A percentile compares a stretch with the other conserved stretches of the same genome.
These are phyloP conservation scores for Hedya salicella DNA, from an alignment of 2,888 invertebrate genomes.

Conservation along the genomic window DNA sequence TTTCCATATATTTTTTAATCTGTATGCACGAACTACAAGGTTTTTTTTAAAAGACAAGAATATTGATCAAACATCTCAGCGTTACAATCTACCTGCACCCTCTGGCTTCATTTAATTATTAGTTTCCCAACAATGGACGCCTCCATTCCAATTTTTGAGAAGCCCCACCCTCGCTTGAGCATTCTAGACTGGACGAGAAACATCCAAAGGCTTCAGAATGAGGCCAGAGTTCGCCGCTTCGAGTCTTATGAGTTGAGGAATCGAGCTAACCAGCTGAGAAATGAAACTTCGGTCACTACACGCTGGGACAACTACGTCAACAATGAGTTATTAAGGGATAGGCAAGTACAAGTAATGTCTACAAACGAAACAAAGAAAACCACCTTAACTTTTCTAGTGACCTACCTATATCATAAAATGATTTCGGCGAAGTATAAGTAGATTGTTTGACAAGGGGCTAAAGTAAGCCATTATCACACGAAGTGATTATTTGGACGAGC, in stretches of 20 bases:
- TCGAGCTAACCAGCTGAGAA: conserved; percentile 88
- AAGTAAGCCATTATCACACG: too few relatives aligned
- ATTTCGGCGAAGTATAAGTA: too few relatives aligned
- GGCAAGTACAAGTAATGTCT: conserved; percentile 67
- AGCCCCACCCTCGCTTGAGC: conserved; percentile 87
- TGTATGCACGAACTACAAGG: too few relatives aligned
- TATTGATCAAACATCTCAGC: conserved; percentile 51
- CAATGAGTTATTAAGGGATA: conserved; percentile 88
- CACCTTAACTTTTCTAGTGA: too few relatives aligned
- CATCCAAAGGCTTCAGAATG: conserved; percentile 88
- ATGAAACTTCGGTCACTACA: conserved; percentile 90
- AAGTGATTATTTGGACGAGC: too few relatives aligned
- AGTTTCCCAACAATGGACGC: conserved; percentile 63
- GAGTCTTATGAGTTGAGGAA: conserved; percentile 90
- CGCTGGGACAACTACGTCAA: conserved; percentile 92
- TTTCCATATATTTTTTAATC: too few relatives aligned
- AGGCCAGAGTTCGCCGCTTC: conserved; percentile 87
- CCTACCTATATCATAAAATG: too few relatives aligned
- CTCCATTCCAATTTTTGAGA: conserved; percentile 85
- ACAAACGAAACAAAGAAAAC: not conserved
- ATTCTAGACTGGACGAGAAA: conserved; percentile 91
- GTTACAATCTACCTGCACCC: not conserved
- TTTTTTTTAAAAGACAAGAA: not conserved
- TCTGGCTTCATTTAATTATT: not conserved
- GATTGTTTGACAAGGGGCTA: too few relatives aligned